Base-by-base conservation (phyloP, 2,888 invertebrate genomes). In the Phyto melanocephala region DNA sequence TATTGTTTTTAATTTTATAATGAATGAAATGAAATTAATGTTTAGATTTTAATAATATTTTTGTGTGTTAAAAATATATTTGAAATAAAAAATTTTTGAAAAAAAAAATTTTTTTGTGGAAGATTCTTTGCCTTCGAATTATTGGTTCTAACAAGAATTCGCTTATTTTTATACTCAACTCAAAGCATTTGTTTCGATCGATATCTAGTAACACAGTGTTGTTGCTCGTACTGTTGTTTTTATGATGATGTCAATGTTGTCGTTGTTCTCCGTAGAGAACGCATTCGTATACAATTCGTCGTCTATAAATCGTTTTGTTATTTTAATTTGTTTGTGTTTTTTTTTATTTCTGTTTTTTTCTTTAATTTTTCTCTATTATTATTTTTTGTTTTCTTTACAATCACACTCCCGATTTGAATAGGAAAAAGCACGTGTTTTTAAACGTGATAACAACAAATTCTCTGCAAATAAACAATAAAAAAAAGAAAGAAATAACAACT, bases 381-480 rank as follows among this genome's bases (percentile, higher is more conserved):
- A 33, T 50, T 47, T 65, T 47, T 68, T 22, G 62, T 75, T 63
- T 70, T 70, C 67, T 72, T 67, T 56, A 65, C 74, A 75, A 68
- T 65, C 80, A 80, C 74, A 79, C 78, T 71, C 60, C 78, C 63
- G 75, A 79, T 78, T 71, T 76, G 65, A 82, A 76, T 65, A 63
- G 70, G n/a, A n/a, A 85, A 86, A 87, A 87, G 90, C 90, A 90
- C 90, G 90, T 90, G 90, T 89, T 88, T 85, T 84, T 85, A 90
- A 90, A 90, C 90, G 90, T 90, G 90, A 90, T 90, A 88, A 86
- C 84, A 85, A 60, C 52, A 88, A 89, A 88, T 78, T 75, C 80
- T 81, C 86, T 86, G 86, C 85, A 87, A 86, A 86, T 47, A 58
- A 86, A 88, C 86, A 87, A 88, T 85, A 87, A 37, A 54, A 75